These are phyloP conservation scores for Drosophila athabasca DNA, from an alignment of 1,140 invertebrate species.

Conservation along the genomic window DNA sequence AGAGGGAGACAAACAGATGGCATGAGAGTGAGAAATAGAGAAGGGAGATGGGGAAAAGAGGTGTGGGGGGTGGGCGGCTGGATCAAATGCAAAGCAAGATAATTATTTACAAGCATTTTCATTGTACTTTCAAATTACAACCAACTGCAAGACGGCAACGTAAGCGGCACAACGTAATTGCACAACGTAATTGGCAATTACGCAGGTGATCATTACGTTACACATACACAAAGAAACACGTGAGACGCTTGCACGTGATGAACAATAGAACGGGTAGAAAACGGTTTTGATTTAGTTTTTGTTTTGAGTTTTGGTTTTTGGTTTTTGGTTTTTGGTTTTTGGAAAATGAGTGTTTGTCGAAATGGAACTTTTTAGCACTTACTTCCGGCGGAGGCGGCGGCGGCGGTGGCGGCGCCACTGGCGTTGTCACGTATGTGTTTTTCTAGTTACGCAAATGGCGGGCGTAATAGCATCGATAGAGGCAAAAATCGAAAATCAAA, in stretches of 20 bases:
- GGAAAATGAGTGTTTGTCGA: slow-evolving; percentile 35
- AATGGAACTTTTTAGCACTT: slow-evolving; percentile 64
- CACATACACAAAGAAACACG: slow-evolving; percentile 59
- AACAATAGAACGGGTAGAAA: slow-evolving; percentile 55
- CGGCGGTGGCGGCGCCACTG: slow-evolving; percentile 67
- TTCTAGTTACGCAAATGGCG: slow-evolving; percentile 69
- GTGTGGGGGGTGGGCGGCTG: no score
- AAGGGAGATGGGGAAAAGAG: not conserved
- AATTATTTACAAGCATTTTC: slow-evolving; percentile 83
- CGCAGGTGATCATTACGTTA: slow-evolving; percentile 73
- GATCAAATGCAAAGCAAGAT: slow-evolving; percentile 68
- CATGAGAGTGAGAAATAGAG: slow-evolving; percentile 4
- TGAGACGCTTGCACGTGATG: slow-evolving; percentile 52
- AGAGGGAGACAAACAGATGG: slow-evolving; percentile 4
- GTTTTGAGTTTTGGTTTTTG: slow-evolving; percentile 12
- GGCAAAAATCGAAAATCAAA: slow-evolving; percentile 49
- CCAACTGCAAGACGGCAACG: slow-evolving; percentile 77
- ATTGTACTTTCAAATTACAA: slow-evolving; percentile 82
- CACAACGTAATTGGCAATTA: slow-evolving; percentile 43
- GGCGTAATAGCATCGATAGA: slow-evolving; percentile 40
- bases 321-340: slow-evolving; percentile 26
- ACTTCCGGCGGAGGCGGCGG: slow-evolving; percentile 78
- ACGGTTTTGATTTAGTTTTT: slow-evolving; percentile 20
- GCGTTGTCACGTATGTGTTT: slow-evolving; percentile 79
- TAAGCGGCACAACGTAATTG: slow-evolving; percentile 66